These are phyloP conservation scores for Dioctria linearis DNA, from an alignment of 2,888 invertebrate genomes.

Conservation along the genomic window DNA sequence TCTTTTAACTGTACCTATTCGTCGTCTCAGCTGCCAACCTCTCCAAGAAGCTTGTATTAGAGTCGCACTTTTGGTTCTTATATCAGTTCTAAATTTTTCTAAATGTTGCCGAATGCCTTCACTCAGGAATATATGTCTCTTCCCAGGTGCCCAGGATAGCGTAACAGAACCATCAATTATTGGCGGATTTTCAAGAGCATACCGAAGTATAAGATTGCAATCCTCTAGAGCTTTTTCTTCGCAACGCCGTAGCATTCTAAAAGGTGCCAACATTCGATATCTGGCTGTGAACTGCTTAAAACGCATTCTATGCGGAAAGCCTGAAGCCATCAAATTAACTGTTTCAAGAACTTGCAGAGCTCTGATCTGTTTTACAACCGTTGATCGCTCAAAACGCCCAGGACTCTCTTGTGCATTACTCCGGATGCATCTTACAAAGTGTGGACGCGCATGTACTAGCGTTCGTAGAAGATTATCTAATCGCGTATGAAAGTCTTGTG, in stretches of 20 bases:
- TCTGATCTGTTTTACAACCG: constrained; percentile 90
- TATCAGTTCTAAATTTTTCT: constrained; percentile 85
- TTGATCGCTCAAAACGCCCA: constrained; percentile 86
- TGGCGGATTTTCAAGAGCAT: constrained; percentile 78
- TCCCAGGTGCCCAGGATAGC: constrained; percentile 91
- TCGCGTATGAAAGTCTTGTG: constrained; percentile 95
- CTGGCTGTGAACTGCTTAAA: constrained; percentile 92
- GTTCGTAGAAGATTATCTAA: constrained; percentile 93
- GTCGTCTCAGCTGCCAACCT: constrained; percentile 80
- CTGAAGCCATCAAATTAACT: constrained; percentile 95
- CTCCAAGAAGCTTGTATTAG: constrained; percentile 89
- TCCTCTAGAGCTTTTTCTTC: constrained; percentile 84
- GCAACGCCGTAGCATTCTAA: constrained; percentile 76
- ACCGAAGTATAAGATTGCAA: constrained; percentile 82
- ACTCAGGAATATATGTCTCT: constrained; percentile 93
- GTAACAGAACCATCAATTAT: constrained; percentile 75
- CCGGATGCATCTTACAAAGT: constrained; percentile 94
- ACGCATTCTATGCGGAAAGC: constrained; percentile 94
- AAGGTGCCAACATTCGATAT: constrained; percentile 89
- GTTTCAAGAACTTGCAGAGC: constrained; percentile 94
- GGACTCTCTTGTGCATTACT: constrained; percentile 87
- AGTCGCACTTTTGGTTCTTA: constrained; percentile 85
- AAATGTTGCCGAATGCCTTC: constrained; percentile 93
- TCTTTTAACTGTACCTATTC: constrained; percentile 75
- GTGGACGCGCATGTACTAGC: constrained; percentile 92